Conservation (phyloP, 2,888 invertebrate species). For the Uropetala carovei region DNA sequence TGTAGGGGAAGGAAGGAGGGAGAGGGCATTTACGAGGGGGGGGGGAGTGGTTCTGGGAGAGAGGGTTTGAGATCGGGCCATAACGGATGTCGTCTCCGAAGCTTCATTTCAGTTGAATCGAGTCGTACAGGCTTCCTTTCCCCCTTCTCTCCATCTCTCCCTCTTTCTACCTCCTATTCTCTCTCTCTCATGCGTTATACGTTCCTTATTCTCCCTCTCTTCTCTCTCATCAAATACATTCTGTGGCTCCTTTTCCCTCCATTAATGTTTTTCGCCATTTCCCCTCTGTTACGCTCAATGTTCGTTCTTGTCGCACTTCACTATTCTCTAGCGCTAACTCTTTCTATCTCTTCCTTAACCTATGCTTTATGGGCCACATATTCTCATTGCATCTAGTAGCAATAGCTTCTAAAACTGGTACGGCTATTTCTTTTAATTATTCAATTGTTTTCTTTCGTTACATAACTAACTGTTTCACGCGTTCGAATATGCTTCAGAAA, state of each 20-base stretch:
- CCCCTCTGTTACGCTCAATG: background rate
- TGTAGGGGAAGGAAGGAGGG: background rate
- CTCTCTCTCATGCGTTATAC: background rate
- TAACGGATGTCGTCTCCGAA: slow-evolving; percentile 57
- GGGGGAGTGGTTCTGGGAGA: background rate
- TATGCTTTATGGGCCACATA: background rate
- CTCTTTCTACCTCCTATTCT: background rate
- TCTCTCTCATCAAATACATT: background rate
- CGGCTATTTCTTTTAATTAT: background rate
- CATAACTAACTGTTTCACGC: too few species aligned
- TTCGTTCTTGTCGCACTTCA: background rate
- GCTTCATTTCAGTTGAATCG: slow-evolving; percentile 51
- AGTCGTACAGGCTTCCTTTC: slow-evolving; percentile 46
- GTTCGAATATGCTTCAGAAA: too few species aligned
- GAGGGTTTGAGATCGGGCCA: slow-evolving; percentile 49
- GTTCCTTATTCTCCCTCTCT: background rate
- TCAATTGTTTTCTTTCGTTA: too few species aligned
- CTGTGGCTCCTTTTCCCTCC: background rate
- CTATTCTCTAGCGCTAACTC: background rate
- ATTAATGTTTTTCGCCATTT: background rate
- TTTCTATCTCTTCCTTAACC: background rate
- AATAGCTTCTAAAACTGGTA: background rate
- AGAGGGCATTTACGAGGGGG: slow-evolving; percentile 35
- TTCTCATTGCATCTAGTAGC: background rate
- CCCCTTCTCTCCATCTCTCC: background rate